These are phyloP conservation scores for Empidonax traillii DNA, from an alignment of 2,113 vertebrate genomes.

Conservation along the genomic window DNA sequence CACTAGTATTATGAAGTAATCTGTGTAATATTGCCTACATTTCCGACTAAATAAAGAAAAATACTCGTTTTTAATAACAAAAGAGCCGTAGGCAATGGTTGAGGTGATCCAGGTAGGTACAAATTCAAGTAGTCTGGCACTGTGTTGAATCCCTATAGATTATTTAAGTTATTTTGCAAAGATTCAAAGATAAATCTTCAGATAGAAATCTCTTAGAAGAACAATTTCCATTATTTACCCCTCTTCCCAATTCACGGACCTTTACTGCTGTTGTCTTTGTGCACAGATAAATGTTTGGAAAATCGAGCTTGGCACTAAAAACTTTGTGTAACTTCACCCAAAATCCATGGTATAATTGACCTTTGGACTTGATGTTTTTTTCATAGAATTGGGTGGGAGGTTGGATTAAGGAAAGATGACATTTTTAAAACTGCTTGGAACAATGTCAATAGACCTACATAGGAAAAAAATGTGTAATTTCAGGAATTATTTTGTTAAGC, in stretches of 20 bases:
- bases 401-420: background rate
- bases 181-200: background rate
- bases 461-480: background rate
- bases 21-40: constrained; percentile 36
- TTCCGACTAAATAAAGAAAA: constrained; percentile 6
- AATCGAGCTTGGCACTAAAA: background rate
- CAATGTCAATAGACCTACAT: background rate
- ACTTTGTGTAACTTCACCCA: background rate
- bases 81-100: constrained; percentile 29
- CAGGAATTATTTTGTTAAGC: background rate
- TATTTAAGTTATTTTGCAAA: constrained; percentile 23
- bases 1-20: constrained; percentile 47
- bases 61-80: constrained; percentile 49
- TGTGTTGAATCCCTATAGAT: constrained; percentile 16
- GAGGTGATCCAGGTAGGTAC: constrained; percentile 23
- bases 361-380: background rate
- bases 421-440: background rate
- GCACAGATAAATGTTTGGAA: background rate
- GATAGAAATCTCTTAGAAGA: background rate
- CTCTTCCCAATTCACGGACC: background rate
- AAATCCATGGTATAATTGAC: background rate
- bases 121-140: constrained; percentile 33
- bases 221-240: background rate
- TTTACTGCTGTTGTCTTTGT: background rate
- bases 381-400: background rate